Conservation (phyloP, 2,113 vertebrate species). For the Otus sunia region DNA sequence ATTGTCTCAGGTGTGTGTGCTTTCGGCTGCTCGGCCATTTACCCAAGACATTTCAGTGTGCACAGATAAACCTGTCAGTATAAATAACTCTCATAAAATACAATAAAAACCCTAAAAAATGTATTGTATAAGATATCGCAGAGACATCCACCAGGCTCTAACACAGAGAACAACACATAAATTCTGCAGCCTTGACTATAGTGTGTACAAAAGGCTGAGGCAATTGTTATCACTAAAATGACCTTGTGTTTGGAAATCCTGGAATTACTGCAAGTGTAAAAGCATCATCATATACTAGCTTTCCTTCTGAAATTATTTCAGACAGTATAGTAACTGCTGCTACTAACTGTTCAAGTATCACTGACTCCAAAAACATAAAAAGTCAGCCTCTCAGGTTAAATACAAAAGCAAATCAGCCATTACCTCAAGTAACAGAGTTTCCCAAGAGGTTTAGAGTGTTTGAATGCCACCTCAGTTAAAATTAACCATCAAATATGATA, state of each 20-base stretch:
- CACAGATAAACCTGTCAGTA: neutral
- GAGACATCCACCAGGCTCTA: neutral
- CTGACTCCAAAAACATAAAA: neutral
- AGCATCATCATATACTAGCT: neutral
- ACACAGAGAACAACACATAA: neutral
- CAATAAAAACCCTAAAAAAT: neutral
- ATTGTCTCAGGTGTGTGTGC: neutral
- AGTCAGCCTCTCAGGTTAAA: neutral
- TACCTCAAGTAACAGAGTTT: neutral
- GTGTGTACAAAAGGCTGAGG: neutral
- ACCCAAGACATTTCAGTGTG: neutral
- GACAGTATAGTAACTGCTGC: neutral
- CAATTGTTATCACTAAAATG: neutral
- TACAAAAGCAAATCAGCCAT: neutral
- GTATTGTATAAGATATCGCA: neutral
- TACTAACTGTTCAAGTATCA: neutral
- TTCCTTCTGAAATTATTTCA: neutral
- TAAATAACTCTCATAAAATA: neutral
- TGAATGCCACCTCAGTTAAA: neutral
- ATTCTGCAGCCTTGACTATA: neutral
- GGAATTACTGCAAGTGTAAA: neutral
- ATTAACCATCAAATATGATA: neutral
- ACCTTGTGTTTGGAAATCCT: neutral
- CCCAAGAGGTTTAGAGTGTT: neutral
- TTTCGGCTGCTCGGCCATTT: rapidly evolving